These are phyloP conservation scores for Chaetoderma sp. DNA, from an alignment of 2,888 invertebrate genomes.

Conservation along the genomic window DNA sequence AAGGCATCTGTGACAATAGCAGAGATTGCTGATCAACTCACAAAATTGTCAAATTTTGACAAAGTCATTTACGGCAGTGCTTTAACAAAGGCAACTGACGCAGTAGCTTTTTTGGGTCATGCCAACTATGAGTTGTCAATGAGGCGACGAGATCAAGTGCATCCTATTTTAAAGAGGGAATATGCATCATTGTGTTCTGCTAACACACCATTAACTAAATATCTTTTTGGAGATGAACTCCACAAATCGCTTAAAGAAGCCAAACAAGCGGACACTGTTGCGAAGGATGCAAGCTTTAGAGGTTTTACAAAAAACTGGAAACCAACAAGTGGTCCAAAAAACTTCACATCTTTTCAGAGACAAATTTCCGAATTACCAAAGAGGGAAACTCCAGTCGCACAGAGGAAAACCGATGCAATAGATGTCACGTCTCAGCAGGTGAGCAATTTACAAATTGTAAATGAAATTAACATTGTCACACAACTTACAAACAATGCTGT, in stretches of 20 bases:
- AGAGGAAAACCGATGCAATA: too few relatives aligned
- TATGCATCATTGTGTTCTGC: neutral
- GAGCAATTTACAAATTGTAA: too few relatives aligned
- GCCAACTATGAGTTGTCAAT: neutral
- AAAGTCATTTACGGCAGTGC: neutral
- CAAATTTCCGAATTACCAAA: too few relatives aligned
- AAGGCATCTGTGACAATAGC: neutral
- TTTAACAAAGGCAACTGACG: constrained; percentile 1
- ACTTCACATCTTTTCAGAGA: too few relatives aligned
- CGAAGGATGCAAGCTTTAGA: too few relatives aligned
- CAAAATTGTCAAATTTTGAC: neutral
- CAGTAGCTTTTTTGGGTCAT: constrained; percentile 4
- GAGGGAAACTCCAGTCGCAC: too few relatives aligned
- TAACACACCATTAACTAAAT: neutral
- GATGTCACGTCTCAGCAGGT: too few relatives aligned
- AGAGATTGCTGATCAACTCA: neutral
- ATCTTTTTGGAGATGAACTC: neutral
- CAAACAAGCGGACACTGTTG: too few relatives aligned
- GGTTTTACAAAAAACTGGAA: too few relatives aligned
- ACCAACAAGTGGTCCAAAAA: too few relatives aligned
- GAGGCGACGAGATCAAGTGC: neutral
- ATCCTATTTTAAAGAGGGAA: neutral
- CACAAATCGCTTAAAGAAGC: neutral
- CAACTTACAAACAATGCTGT: too few relatives aligned
- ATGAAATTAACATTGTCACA: too few relatives aligned